A percentile compares a stretch with the other conserved stretches of the same genome.
Conservation (phyloP, 2,888 invertebrate genomes). For the Drosophila barbarae region DNA sequence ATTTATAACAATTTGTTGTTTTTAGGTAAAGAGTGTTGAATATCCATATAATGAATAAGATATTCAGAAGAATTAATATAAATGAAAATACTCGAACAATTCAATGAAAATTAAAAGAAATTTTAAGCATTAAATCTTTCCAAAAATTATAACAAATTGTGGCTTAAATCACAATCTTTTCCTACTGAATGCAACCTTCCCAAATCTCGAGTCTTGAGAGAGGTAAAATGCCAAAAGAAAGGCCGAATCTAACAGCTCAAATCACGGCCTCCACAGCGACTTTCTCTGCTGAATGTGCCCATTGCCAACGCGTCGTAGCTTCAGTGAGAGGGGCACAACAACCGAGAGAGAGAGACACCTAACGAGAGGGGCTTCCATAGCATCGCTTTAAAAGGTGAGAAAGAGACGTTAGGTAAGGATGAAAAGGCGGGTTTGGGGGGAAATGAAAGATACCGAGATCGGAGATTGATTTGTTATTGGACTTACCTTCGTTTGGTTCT, state of each 20-base stretch:
- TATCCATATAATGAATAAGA: background rate
- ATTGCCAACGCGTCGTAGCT: slow-evolving; percentile 24
- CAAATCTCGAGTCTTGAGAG: background rate
- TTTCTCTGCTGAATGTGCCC: slow-evolving; percentile 24
- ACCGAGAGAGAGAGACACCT: slow-evolving; percentile 3
- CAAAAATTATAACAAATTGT: background rate
- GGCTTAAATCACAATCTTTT: too few relatives aligned
- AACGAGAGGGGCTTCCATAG: slow-evolving; percentile 25
- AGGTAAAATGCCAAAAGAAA: background rate
- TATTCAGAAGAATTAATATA: background rate
- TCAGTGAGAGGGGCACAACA: background rate
- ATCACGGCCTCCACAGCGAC: background rate
- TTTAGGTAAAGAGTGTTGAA: background rate
- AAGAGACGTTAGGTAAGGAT: slow-evolving; percentile 4
- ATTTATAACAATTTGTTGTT: background rate
- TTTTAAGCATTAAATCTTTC: background rate
- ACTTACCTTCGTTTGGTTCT: slow-evolving; percentile 61
- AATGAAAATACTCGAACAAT: background rate
- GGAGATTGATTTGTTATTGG: slow-evolving; percentile 31
- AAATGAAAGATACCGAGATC: slow-evolving; percentile 17
- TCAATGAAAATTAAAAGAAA: background rate
- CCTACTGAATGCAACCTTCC: too few relatives aligned
- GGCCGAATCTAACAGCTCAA: slow-evolving; percentile 1
- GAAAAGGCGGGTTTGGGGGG: background rate
- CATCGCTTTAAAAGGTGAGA: slow-evolving; percentile 18